Evolutionary conservation across 23 tunicate genomes (phyloP).

Genomic region (Trididemnum nubilum): DNA sequence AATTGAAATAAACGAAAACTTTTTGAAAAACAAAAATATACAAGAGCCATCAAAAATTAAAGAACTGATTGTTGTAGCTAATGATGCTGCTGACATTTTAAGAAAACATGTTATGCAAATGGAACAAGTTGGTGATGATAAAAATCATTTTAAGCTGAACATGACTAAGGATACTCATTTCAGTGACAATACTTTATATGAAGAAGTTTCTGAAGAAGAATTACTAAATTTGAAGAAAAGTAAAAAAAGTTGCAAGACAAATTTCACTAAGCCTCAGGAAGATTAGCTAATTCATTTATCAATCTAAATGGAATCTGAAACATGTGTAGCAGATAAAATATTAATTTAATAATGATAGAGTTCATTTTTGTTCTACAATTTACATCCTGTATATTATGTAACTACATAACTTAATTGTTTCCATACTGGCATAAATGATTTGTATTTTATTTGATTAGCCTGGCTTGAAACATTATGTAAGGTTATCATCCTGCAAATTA

Average conservation of each 20-base stretch:
- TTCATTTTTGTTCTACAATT: no score
- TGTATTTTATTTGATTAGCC: no score
- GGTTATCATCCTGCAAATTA: no score
- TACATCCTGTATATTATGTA: no score
- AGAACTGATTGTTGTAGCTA: conserved; percentile 64
- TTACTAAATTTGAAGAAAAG: conserved; percentile 34
- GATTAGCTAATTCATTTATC: no score
- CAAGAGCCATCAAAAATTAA: conserved; percentile 59
- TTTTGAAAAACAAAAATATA: conserved; percentile 43
- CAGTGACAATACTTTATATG: conserved; percentile 53
- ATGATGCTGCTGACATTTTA: conserved; percentile 64
- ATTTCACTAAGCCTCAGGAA: no score
- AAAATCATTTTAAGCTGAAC: conserved; percentile 47
- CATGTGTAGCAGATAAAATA: no score
- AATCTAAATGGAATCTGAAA: no score
- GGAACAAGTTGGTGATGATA: conserved; percentile 49
- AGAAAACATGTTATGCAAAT: conserved; percentile 79
- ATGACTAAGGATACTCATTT: conserved; percentile 70
- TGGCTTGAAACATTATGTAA: no score
- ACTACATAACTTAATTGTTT: no score
- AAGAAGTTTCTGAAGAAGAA: conserved; percentile 62
- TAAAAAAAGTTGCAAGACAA: not conserved
- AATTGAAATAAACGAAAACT: conserved; percentile 71
- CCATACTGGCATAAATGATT: no score
- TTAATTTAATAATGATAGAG: no score